These are phyloP conservation scores for Leptopterna dolabrata DNA, from an alignment of 2,888 invertebrate genomes.

Conservation along the genomic window DNA sequence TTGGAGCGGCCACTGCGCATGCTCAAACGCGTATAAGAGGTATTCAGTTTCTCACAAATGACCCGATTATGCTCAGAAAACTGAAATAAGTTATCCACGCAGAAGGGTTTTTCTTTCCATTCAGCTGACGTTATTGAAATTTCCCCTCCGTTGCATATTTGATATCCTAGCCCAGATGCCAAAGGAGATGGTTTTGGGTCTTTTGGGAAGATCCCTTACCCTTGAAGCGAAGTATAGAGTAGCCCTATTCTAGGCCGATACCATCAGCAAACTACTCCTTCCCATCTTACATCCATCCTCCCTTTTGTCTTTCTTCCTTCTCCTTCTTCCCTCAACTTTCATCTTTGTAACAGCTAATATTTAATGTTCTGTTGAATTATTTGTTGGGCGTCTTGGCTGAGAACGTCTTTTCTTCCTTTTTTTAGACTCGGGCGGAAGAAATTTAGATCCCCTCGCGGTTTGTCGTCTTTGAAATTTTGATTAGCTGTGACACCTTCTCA, in stretches of 20 bases:
- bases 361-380: constrained; percentile 19
- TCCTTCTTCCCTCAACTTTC: neutral
- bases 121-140: neutral
- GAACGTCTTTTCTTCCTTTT: neutral
- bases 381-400: neutral
- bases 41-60: too few relatives aligned
- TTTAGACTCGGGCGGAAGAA: neutral
- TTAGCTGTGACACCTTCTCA: neutral
- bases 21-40: too few relatives aligned
- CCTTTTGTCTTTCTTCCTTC: constrained; percentile 12
- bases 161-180: neutral
- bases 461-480: neutral
- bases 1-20: too few relatives aligned
- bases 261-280: constrained; percentile 1
- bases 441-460: neutral
- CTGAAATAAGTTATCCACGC: too few relatives aligned
- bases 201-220: neutral
- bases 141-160: constrained; percentile 32
- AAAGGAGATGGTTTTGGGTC: neutral
- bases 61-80: too few relatives aligned
- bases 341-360: constrained; percentile 18
- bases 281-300: neutral
- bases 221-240: constrained; percentile 34
- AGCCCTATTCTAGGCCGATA: constrained; percentile 20
- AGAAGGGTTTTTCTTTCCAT: too few relatives aligned